phyloP scores from a whole-genome alignment of 2,888 invertebrate genomes.

The Cheilosia scutellata region DNA sequence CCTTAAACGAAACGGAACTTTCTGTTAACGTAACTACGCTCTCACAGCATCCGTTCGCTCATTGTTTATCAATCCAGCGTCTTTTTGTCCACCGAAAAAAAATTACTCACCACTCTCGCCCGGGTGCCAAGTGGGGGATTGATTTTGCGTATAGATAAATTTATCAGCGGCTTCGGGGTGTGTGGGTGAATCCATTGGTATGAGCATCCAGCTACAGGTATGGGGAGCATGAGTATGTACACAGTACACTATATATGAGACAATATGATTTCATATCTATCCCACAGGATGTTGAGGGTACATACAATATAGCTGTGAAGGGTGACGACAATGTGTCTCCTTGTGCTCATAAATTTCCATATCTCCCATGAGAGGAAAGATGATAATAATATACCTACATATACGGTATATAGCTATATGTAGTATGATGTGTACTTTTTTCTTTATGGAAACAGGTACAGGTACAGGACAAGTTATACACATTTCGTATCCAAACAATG shows the following conservation, averaged over 20 bases:
- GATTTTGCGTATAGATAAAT: conserved; percentile 65
- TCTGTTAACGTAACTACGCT: conserved; percentile 9
- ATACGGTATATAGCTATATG: not conserved
- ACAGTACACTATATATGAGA: not conserved
- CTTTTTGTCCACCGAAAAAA: conserved; percentile 7
- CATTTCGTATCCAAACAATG: not conserved
- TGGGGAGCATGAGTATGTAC: conserved; percentile 47
- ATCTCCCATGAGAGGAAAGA: conserved; percentile 20
- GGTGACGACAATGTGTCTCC: conserved; percentile 56
- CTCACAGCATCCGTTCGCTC: not conserved
- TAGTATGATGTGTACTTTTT: not conserved
- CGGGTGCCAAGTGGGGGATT: conserved; percentile 66
- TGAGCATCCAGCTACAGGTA: conserved; percentile 59
- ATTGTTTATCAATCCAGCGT: not conserved
- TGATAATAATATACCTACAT: too few relatives aligned
- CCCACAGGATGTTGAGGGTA: conserved; percentile 63
- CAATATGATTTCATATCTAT: conserved; percentile 22
- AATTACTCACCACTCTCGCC: conserved; percentile 63
- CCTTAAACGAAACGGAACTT: conserved; percentile 22
- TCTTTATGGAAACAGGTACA: not conserved
- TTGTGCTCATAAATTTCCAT: conserved; percentile 36
- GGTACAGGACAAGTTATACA: not conserved
- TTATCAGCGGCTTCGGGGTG: not conserved
- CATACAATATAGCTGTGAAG: conserved; percentile 47
- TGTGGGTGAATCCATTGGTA: conserved; percentile 2